Base-by-base conservation (phyloP, 2,888 invertebrate species). In the Zonitis immaculata region DNA sequence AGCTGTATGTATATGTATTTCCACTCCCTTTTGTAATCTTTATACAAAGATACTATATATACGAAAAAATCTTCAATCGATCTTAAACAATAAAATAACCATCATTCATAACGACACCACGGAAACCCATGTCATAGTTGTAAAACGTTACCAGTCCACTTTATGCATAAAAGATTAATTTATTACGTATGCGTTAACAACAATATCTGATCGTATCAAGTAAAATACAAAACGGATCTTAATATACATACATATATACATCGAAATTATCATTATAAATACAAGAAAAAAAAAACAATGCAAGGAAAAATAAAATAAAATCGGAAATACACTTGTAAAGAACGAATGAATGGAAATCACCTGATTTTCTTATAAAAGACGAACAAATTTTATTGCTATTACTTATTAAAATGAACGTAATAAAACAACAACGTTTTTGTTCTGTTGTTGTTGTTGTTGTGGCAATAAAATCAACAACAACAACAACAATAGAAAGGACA, bases 161-260 rank as follows among this genome's bases (percentile, higher is more conserved):
- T 39, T 52, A 52, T 51, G 63, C 65, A 64, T 65, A 63, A 65
- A 65, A 65, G 64, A 65, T 63, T 63, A 65, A 65, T 65, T 65
- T 60, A 62, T 65, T 64, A 61, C 62, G 52, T 57, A n/a, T n/a
- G n/a, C n/a, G 57, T 52, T 54, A 55, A 54, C 49, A 61, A 57
- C 53, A 61, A 60, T 64, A 58, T 59, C 61, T 64, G 63, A 64
- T 64, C 61, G 46, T 54, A 57, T 61, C 61, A 62, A 56, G 62
- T 62, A 58, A 59, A 63, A 58, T 54, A 53, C 49, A 48, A 50
- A 47, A 42, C 22, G 30, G 56, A 51, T n/a, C n/a, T n/a, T n/a
- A n/a, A n/a, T n/a, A n/a, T n/a, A n/a, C n/a, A n/a, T n/a, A n/a
- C n/a, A n/a, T n/a, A 42, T 50, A 60, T 63, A 55, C 53, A 61